Evolutionary conservation across 2,113 vertebrate genomes (phyloP).

Genomic region (Panthera uncia): DNA sequence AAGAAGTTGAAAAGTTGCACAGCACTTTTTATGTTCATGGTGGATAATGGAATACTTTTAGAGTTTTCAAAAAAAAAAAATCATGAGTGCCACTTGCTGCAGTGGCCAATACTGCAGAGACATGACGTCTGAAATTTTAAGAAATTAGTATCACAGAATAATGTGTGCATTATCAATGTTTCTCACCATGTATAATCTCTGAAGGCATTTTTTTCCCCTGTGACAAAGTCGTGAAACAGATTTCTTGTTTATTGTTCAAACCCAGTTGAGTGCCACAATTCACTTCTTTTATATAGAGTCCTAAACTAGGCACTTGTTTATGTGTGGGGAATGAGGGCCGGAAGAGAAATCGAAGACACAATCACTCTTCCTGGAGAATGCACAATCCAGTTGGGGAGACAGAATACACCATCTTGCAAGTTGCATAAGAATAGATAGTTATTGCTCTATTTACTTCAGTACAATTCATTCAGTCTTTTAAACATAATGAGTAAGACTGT

Average conservation of each 20-base stretch:
- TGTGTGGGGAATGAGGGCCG: neutral
- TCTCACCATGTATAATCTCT: neutral
- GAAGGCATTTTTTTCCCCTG: neutral
- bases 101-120: neutral
- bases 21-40: slow-evolving; percentile 32
- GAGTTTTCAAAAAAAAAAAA: slow-evolving; percentile 15
- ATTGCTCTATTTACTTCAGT: neutral
- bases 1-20: slow-evolving; percentile 40
- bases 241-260: slow-evolving; percentile 28
- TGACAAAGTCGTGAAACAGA: slow-evolving; percentile 14
- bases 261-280: neutral
- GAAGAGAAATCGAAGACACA: neutral
- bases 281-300: neutral
- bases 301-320: neutral
- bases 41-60: slow-evolving; percentile 43
- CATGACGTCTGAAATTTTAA: neutral
- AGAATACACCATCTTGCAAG: neutral
- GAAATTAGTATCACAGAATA: neutral
- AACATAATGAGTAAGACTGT: neutral
- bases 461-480: neutral
- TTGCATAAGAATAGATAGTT: neutral
- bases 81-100: neutral
- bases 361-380: neutral
- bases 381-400: neutral
- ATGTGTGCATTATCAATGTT: neutral